A percentile compares a stretch with the other conserved stretches of the same genome.
phyloP scores from a whole-genome alignment of 2,888 invertebrate genomes.

The Andrena dorsata region DNA sequence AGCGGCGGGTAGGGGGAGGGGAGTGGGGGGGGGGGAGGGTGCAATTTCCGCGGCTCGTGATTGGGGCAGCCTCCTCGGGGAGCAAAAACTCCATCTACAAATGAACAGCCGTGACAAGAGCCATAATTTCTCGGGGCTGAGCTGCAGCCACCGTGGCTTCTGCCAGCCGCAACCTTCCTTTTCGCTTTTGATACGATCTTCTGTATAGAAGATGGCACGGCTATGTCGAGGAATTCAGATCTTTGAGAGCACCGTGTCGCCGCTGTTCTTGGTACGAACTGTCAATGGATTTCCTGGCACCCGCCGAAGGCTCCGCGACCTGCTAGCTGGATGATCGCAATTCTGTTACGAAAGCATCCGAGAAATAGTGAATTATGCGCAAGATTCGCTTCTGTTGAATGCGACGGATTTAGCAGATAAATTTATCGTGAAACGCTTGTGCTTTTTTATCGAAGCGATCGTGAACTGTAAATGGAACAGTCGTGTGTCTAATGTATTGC shows the following conservation, averaged over 20 bases:
- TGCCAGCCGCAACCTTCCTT: conserved; percentile 77
- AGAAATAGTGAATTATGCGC: no score
- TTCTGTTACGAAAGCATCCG: not conserved
- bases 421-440: no score
- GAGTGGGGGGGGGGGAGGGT: conserved; percentile 79
- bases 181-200: conserved; percentile 73
- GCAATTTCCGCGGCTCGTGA: conserved; percentile 90
- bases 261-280: not conserved
- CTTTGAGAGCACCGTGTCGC: conserved; percentile 16
- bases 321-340: not conserved
- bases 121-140: conserved; percentile 88
- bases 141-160: conserved; percentile 80
- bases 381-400: no score
- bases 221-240: conserved; percentile 59
- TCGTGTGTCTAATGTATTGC: no score
- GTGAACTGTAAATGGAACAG: no score
- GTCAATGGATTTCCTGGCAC: not conserved
- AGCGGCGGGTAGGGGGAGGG: conserved; percentile 73
- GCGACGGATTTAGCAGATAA: no score
- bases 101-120: conserved; percentile 90
- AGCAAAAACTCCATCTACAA: conserved; percentile 90
- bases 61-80: conserved; percentile 88
- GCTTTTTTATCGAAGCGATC: no score
- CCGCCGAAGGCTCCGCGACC: not conserved
- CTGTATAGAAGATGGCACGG: conserved; percentile 61